These are phyloP conservation scores for Dolichomitus sp. DNA, from an alignment of 2,888 invertebrate genomes.

Conservation along the genomic window DNA sequence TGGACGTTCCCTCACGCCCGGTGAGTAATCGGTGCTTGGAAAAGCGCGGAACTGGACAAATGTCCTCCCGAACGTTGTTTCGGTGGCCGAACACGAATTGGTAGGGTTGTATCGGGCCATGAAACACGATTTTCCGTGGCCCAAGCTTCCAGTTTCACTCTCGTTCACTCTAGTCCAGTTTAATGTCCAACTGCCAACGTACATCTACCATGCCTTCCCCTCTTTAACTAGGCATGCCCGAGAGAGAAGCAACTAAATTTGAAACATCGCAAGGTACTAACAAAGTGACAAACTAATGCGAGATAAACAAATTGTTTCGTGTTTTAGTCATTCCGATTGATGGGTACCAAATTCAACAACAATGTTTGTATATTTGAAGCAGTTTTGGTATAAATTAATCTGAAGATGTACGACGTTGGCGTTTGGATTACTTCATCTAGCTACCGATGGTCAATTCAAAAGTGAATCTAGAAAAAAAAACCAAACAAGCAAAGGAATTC, in stretches of 20 bases:
- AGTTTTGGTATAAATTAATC: background rate
- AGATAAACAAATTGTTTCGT: background rate
- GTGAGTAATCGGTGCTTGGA: conserved; percentile 68
- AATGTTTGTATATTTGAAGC: background rate
- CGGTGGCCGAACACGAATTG: conserved; percentile 66
- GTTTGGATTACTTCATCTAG: background rate
- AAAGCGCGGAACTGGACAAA: conserved; percentile 67
- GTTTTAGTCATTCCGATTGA: background rate
- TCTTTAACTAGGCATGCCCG: conserved; percentile 27
- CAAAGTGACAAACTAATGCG: conserved; percentile 1
- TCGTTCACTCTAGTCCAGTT: conserved; percentile 35
- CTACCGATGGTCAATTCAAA: background rate
- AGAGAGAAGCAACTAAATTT: background rate
- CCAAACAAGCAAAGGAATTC: background rate
- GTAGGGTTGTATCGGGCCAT: conserved; percentile 66
- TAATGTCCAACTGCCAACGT: conserved; percentile 16
- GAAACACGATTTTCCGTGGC: conserved; percentile 60
- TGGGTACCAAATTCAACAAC: background rate
- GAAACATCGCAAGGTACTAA: background rate
- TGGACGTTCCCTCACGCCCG: conserved; percentile 49
- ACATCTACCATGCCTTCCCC: conserved; percentile 15
- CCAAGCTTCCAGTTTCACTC: conserved; percentile 32
- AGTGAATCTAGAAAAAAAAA: background rate
- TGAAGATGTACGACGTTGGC: background rate
- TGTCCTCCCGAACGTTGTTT: conserved; percentile 69